phyloP scores from a whole-genome alignment of 2,888 invertebrate species.

The Pollenia amentaria region DNA sequence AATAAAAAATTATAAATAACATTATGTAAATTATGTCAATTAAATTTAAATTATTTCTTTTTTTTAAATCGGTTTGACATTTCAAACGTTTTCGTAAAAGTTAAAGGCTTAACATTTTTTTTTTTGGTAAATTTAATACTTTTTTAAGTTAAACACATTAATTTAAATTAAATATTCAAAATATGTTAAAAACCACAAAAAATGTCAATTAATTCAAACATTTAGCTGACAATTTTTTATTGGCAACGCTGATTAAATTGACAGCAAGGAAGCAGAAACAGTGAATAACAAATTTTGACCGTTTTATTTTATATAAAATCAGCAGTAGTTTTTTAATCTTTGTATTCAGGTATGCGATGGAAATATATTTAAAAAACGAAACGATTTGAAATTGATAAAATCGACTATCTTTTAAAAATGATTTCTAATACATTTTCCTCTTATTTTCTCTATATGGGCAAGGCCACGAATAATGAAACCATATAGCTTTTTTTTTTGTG shows the following conservation, averaged over 20 bases:
- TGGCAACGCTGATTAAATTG: slow-evolving; percentile 11
- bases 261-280: neutral
- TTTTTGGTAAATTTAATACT: neutral
- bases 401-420: no score
- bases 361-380: no score
- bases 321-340: neutral
- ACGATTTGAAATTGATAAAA: no score
- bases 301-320: neutral
- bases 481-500: no score
- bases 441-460: no score
- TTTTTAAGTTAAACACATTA: neutral
- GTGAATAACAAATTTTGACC: neutral
- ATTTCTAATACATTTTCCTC: no score
- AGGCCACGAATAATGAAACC: no score
- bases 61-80: slow-evolving; percentile 17
- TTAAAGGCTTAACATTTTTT: no score
- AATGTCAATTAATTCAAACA: slow-evolving; percentile 6
- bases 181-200: neutral
- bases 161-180: slow-evolving; percentile 1
- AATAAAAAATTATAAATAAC: slow-evolving; percentile 9
- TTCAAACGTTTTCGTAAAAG: slow-evolving; percentile 8
- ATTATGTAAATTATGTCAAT: slow-evolving; percentile 65
- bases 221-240: neutral
- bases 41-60: slow-evolving; percentile 30
- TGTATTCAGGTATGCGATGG: no score